Percentiles rank a stretch among this genome's conserved stretches.
Evolutionary conservation across 1,140 invertebrate species (phyloP).

Genomic region (Pogonognathellus flavescens): DNA sequence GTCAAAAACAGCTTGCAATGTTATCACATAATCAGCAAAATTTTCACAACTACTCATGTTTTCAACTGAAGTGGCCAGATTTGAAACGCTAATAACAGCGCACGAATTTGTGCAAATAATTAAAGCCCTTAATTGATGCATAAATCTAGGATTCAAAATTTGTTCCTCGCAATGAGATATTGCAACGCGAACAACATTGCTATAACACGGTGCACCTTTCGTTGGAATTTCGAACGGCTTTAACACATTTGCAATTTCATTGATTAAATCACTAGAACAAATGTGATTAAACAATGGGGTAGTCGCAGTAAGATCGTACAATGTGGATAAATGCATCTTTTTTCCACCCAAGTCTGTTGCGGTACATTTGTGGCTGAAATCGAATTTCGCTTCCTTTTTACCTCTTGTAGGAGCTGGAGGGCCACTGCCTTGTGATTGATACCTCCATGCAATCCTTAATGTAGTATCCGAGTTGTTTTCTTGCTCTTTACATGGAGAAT

Average conservation of each 20-base stretch:
- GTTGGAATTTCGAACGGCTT: slow-evolving; percentile 29
- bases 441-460: slow-evolving; percentile 65
- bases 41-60: slow-evolving; percentile 48
- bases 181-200: slow-evolving; percentile 56
- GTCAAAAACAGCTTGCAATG: slow-evolving; percentile 58
- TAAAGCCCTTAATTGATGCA: slow-evolving; percentile 55
- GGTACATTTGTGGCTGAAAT: slow-evolving; percentile 60
- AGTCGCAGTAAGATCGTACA: background rate
- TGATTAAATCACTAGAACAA: background rate
- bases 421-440: slow-evolving; percentile 26
- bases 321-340: background rate
- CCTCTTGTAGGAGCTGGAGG: background rate
- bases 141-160: slow-evolving; percentile 55
- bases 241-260: slow-evolving; percentile 41
- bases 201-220: slow-evolving; percentile 1
- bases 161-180: slow-evolving; percentile 65
- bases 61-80: background rate
- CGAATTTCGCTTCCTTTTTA: slow-evolving; percentile 61
- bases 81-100: slow-evolving; percentile 62
- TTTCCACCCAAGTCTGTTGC: slow-evolving; percentile 32
- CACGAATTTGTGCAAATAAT: slow-evolving; percentile 60
- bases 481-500: background rate
- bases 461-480: slow-evolving; percentile 29
- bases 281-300: background rate
- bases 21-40: slow-evolving; percentile 62